phyloP scores from a whole-genome alignment of 2,113 vertebrate species.

The Pomatostomus ruficeps region DNA sequence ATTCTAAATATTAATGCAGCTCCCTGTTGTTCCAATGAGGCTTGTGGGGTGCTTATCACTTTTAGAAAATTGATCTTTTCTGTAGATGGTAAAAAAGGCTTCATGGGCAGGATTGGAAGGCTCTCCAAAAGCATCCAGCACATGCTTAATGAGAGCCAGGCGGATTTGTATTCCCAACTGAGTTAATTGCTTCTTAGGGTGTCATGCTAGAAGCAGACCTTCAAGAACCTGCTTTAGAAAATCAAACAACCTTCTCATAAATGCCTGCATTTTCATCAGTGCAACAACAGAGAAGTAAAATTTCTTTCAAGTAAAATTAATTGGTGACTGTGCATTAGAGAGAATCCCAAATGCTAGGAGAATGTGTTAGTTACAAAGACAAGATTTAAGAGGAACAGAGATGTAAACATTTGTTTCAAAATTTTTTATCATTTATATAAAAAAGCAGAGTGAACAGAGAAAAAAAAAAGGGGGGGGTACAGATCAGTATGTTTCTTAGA shows the following conservation, averaged over 20 bases:
- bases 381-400: neutral
- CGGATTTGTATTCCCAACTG: neutral
- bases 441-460: neutral
- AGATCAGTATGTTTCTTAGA: neutral
- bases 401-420: neutral
- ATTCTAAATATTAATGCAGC: neutral
- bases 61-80: neutral
- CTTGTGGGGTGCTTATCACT: neutral
- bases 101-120: neutral
- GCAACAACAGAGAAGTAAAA: neutral
- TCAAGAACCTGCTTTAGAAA: neutral
- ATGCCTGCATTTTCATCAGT: neutral
- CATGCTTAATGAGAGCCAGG: neutral
- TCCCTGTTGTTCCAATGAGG: neutral
- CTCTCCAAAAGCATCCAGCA: neutral
- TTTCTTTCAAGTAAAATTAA: neutral
- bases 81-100: neutral
- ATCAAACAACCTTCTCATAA: neutral
- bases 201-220: neutral
- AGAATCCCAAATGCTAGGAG: neutral
- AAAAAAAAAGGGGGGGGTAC: neutral
- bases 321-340: neutral
- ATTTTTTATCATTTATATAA: neutral
- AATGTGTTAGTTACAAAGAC: constrained; percentile 7
- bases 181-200: neutral